phyloP scores from a whole-genome alignment of 1,140 invertebrate species.

The Rhizoglyphus robini region DNA sequence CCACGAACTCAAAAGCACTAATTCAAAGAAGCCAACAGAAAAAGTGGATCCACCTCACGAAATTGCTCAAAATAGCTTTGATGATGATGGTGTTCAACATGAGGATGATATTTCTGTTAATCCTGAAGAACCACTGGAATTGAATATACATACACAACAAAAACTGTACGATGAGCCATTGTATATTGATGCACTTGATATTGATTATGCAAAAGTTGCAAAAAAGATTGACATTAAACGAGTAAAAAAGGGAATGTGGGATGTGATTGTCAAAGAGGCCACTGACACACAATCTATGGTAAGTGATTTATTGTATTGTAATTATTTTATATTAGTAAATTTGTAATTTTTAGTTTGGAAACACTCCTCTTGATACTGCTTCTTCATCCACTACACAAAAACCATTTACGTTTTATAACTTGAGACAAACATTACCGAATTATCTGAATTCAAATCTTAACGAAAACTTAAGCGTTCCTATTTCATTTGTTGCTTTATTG shows the following conservation, averaged over 20 bases:
- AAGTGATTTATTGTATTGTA: neutral
- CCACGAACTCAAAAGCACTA: neutral
- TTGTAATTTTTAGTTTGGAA: neutral
- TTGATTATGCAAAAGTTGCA: constrained; percentile 55
- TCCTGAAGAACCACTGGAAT: neutral
- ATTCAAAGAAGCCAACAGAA: too few relatives aligned
- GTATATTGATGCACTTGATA: constrained; percentile 49
- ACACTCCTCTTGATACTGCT: neutral
- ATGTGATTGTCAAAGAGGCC: constrained; percentile 28
- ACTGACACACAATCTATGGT: neutral
- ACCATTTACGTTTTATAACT: constrained; percentile 34
- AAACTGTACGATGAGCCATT: constrained; percentile 44
- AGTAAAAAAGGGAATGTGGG: constrained; percentile 56
- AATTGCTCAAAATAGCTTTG: too few relatives aligned
- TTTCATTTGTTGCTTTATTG: constrained; percentile 58
- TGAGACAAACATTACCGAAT: constrained; percentile 46
- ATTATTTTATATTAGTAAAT: neutral
- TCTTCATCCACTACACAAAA: neutral
- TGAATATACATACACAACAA: constrained; percentile 33
- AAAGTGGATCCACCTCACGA: too few relatives aligned
- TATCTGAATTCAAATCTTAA: constrained; percentile 45
- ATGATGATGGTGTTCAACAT: neutral
- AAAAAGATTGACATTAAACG: constrained; percentile 66
- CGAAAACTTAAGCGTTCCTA: constrained; percentile 54
- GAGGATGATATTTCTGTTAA: neutral